These are phyloP conservation scores for Anodontia alba DNA, from an alignment of 2,888 invertebrate species.

Conservation along the genomic window DNA sequence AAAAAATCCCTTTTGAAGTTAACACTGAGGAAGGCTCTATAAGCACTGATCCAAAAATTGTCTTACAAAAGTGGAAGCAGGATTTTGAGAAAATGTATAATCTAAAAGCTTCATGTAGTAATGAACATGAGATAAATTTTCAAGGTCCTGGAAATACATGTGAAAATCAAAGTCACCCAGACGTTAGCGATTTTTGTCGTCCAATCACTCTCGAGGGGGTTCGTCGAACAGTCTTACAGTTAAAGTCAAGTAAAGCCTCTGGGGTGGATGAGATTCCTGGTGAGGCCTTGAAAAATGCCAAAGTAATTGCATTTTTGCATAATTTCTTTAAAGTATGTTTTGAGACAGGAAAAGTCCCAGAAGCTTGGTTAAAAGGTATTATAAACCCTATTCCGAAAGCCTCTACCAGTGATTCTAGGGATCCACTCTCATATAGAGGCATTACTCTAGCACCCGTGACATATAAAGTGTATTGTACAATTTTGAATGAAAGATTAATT, in stretches of 20 bases:
- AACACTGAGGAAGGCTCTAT: background rate
- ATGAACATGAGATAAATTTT: background rate
- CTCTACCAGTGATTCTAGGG: conserved; percentile 28
- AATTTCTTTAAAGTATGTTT: conserved; percentile 36
- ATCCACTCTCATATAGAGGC: too few relatives aligned
- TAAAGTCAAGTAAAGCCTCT: background rate
- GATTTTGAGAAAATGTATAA: conserved; percentile 1
- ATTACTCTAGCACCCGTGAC: conserved; percentile 22
- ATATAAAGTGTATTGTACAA: conserved; percentile 34
- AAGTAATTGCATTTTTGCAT: conserved; percentile 4
- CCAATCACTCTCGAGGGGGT: background rate
- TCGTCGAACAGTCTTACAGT: background rate
- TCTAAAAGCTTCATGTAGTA: background rate
- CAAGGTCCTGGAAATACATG: too few relatives aligned
- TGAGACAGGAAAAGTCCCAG: conserved; percentile 22
- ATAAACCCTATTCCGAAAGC: conserved; percentile 32
- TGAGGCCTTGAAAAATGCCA: background rate
- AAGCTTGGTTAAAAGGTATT: conserved; percentile 22
- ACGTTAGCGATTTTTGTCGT: background rate
- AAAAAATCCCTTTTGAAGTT: conserved; percentile 11
- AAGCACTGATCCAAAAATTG: background rate
- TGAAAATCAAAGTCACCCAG: background rate
- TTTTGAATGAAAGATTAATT: conserved; percentile 23
- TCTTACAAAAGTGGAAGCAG: conserved; percentile 17
- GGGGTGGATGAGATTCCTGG: conserved; percentile 6